Evolutionary conservation across 2,888 invertebrate genomes (phyloP).

Genomic region (Callinectes sapidus): DNA sequence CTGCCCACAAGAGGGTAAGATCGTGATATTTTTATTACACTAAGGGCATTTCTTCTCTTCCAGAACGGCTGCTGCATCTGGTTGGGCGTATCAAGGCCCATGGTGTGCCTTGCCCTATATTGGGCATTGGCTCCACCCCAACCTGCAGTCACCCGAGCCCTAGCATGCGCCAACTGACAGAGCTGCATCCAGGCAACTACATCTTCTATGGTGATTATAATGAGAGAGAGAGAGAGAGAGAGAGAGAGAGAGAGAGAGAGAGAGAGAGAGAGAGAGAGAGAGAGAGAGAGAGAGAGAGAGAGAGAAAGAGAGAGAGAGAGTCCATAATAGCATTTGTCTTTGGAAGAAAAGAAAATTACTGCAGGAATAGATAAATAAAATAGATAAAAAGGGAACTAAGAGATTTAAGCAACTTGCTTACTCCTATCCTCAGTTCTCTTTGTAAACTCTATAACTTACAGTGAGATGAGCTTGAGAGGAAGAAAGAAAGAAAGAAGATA

Average conservation of each 20-base stretch:
- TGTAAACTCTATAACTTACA: too few species aligned
- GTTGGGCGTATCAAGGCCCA: constrained; percentile 36
- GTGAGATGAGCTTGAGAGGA: too few species aligned
- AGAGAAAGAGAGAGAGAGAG: constrained; percentile 24
- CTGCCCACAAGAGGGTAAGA: too few species aligned
- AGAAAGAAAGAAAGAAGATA: too few species aligned
- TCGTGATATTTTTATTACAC: too few species aligned
- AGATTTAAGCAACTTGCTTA: too few species aligned
- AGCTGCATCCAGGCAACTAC: constrained; percentile 76
- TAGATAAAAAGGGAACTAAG: too few species aligned
- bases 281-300: constrained; percentile 22
- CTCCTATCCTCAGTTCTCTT: too few species aligned
- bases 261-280: constrained; percentile 25
- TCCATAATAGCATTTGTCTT: not conserved
- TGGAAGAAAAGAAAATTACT: not conserved
- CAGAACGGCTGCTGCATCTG: constrained; percentile 61
- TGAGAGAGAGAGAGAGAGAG: not conserved
- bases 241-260: constrained; percentile 25
- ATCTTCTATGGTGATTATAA: constrained; percentile 74
- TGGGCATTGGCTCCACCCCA: constrained; percentile 76
- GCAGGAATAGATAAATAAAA: too few species aligned
- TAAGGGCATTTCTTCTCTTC: not conserved
- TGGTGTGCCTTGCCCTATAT: constrained; percentile 51
- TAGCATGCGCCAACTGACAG: constrained; percentile 74
- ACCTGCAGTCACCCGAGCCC: constrained; percentile 74